These are phyloP conservation scores for Lepisosteus oculatus DNA, from an alignment of 2,113 vertebrate species.

Conservation along the genomic window DNA sequence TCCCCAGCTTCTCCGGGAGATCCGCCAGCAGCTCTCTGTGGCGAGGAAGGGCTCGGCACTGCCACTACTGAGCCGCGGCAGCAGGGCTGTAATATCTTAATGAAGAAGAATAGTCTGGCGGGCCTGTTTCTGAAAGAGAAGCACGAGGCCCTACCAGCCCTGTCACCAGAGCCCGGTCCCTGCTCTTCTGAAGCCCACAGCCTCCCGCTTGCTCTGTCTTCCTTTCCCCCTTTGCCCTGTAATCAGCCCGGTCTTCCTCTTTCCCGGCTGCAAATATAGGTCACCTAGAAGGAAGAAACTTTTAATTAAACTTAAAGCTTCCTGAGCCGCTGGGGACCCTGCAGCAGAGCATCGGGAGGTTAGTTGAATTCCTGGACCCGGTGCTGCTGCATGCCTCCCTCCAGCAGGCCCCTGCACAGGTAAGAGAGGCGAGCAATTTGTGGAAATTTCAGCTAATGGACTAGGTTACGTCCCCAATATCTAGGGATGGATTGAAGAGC, in stretches of 20 bases:
- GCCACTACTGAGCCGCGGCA: background rate
- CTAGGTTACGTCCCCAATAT: slow-evolving; percentile 58
- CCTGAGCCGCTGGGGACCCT: slow-evolving; percentile 31
- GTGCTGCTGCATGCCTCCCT: slow-evolving; percentile 10
- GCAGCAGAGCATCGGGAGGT: slow-evolving; percentile 22
- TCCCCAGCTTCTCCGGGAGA: too few species aligned
- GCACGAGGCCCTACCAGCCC: slow-evolving; percentile 16
- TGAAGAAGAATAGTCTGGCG: background rate
- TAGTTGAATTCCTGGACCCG: slow-evolving; percentile 27
- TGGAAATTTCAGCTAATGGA: slow-evolving; percentile 62
- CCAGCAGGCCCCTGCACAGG: slow-evolving; percentile 7
- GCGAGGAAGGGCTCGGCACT: background rate
- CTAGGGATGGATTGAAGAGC: slow-evolving; percentile 46
- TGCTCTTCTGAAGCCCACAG: background rate
- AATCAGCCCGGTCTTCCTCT: slow-evolving; percentile 19
- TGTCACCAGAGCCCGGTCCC: slow-evolving; percentile 14
- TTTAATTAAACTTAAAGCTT: slow-evolving; percentile 66
- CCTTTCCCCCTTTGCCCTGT: slow-evolving; percentile 6
- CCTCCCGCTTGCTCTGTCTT: slow-evolving; percentile 20
- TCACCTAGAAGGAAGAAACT: slow-evolving; percentile 63
- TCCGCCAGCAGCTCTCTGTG: too few species aligned
- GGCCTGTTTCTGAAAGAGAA: background rate
- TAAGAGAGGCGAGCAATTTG: slow-evolving; percentile 43
- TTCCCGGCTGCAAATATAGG: slow-evolving; percentile 40
- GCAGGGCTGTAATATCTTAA: background rate